phyloP scores from a whole-genome alignment of 2,113 vertebrate species.

The Aegotheles bennettii region DNA sequence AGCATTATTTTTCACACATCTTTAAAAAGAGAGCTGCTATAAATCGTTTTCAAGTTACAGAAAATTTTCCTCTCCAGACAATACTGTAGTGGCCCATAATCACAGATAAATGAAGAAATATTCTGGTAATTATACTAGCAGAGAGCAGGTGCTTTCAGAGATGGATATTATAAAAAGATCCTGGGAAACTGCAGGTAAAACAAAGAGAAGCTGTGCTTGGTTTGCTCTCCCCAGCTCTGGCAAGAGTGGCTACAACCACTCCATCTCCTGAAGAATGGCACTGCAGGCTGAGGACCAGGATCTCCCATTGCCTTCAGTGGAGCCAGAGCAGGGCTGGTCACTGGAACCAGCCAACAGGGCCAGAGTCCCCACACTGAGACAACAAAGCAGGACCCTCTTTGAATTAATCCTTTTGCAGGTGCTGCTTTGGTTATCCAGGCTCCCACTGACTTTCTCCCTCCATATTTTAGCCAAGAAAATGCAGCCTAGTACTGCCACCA shows the following conservation, averaged over 20 bases:
- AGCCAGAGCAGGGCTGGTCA: neutral
- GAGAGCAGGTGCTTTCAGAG: neutral
- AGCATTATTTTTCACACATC: neutral
- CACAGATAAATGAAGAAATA: slow-evolving; percentile 22
- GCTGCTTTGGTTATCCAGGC: neutral
- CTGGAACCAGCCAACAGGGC: accelerated
- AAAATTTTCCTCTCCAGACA: slow-evolving; percentile 2
- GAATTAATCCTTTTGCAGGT: neutral
- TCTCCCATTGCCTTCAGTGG: neutral
- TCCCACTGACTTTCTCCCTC: neutral
- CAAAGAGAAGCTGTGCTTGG: neutral
- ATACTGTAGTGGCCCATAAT: neutral
- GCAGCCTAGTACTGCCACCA: accelerated
- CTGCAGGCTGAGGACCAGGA: neutral
- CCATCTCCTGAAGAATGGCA: neutral
- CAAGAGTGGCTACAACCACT: neutral
- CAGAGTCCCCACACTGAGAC: neutral
- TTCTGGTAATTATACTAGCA: slow-evolving; percentile 1
- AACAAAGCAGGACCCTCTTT: neutral
- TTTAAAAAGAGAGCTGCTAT: neutral
- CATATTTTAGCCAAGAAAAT: neutral
- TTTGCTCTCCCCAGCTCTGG: neutral
- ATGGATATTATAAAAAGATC: neutral
- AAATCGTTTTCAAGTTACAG: neutral
- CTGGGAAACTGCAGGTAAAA: neutral